Conservation (phyloP, 2,797 vertebrate species). For the Artibeus lituratus region DNA sequence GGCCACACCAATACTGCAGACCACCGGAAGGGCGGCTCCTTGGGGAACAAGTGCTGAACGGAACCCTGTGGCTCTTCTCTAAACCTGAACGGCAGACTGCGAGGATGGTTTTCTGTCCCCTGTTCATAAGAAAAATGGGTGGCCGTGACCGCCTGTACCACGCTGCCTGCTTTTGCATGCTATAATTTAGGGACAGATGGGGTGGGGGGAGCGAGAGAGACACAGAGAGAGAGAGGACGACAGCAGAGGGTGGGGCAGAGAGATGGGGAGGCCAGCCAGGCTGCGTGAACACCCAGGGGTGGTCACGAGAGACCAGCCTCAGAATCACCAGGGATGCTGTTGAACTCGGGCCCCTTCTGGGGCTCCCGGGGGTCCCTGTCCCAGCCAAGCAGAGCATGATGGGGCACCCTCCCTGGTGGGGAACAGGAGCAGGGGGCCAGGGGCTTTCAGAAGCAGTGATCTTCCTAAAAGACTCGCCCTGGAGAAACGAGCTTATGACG, state of each 20-base stretch:
- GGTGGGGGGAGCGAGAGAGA: accelerated
- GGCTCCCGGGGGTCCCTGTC: background rate
- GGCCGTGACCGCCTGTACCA: accelerated
- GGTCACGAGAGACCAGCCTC: background rate
- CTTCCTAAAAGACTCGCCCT: background rate
- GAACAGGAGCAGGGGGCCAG: no score
- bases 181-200: no score
- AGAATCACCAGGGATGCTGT: accelerated
- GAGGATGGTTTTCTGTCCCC: background rate
- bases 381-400: background rate
- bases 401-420: background rate
- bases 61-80: accelerated
- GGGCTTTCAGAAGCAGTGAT: background rate
- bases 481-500: background rate
- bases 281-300: accelerated
- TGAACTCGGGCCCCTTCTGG: background rate
- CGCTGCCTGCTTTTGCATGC: accelerated
- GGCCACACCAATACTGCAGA: no score
- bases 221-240: background rate
- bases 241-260: background rate
- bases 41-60: background rate
- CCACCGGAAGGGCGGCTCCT: no score
- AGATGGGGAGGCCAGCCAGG: accelerated
- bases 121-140: background rate
- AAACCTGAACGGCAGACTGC: accelerated